A percentile compares a stretch with the other conserved stretches of the same genome.
These are phyloP conservation scores for Callocephalon fimbriatum DNA, from an alignment of 2,113 vertebrate species.

Conservation along the genomic window DNA sequence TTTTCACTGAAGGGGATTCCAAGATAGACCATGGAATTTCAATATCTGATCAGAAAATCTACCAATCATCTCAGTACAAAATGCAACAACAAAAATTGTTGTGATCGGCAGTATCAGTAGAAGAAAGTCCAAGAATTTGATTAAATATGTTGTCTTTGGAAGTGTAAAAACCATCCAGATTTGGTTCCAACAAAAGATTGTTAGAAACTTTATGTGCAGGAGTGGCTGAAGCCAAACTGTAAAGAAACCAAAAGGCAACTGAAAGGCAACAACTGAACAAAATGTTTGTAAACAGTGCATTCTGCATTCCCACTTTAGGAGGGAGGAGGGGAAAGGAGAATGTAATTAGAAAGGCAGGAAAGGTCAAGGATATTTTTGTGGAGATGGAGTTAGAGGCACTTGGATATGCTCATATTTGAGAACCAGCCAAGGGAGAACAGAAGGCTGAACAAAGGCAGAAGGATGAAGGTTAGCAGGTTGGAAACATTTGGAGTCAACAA, in stretches of 20 bases:
- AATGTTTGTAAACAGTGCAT: slow-evolving; percentile 62
- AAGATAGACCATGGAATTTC: background rate
- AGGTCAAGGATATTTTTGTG: slow-evolving; percentile 64
- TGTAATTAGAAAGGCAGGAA: slow-evolving; percentile 36
- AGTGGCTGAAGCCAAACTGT: slow-evolving; percentile 30
- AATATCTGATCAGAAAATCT: background rate
- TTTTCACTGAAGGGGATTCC: background rate
- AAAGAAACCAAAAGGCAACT: slow-evolving; percentile 45
- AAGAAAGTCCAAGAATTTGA: slow-evolving; percentile 12
- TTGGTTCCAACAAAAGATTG: slow-evolving; percentile 19
- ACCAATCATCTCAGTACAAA: background rate
- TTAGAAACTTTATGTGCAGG: slow-evolving; percentile 14
- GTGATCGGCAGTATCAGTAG: background rate
- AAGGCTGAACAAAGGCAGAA: slow-evolving; percentile 64
- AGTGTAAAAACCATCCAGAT: background rate
- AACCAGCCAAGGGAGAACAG: slow-evolving; percentile 64
- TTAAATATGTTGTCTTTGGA: slow-evolving; percentile 46
- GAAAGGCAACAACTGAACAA: slow-evolving; percentile 45
- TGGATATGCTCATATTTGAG: slow-evolving; percentile 45
- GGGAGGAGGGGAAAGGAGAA: background rate
- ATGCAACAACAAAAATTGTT: background rate
- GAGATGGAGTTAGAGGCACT: slow-evolving; percentile 37
- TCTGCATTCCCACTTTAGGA: slow-evolving; percentile 22
- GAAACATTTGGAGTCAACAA: slow-evolving; percentile 61
- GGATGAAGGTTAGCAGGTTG: slow-evolving; percentile 70